Evolutionary conservation across 2,888 invertebrate genomes (phyloP), one percentile per base, ranked within the genome.

Genomic region (Apamea monoglypha): DNA sequence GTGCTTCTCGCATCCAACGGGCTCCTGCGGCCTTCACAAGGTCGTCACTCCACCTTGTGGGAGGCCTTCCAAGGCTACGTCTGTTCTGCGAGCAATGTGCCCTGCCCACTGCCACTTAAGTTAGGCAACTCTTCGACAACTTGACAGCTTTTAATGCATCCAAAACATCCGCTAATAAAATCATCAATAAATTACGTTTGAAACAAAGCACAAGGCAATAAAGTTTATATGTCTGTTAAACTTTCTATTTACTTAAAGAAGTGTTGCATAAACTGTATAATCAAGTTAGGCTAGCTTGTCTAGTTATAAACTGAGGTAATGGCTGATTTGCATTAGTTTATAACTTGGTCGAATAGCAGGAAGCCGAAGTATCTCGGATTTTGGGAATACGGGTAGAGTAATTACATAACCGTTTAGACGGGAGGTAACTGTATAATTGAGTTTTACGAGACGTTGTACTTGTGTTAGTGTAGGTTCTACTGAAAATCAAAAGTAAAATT

Each of bases 191-290:
- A 12, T 77, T 69, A 82, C 40, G 4, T 50, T 7, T 8, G 14
- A 53, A 59, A 64, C 50, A 69, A 75, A 79, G 61, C 47, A 40
- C 12, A n/a, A 61, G 10, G 32, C 25, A 53, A 59, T 47, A 29
- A 70, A 44, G 32, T 64, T 53, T 59, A 44, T 69, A 29, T 16
- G 36, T n/a, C 61, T 53, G 59, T 32, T 21, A n/a, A 74, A 73
- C 85, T 76, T 76, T 85, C 61, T 73, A 83, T 76, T 63, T 16
- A 25, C 25, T 61, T 61, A 25, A 18, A 78, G 21, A 18, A 74
- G 53, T n/a, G 44, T 84, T 84, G 36, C 82, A 74, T 85, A 76
- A 84, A 53, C 59, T 10, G 66, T 25, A 66, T 29, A 85, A 73
- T 64, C 71, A 18, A 76, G 81, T 72, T 25, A 76, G 67, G 36